These are phyloP conservation scores for Priapulus caudatus DNA, from an alignment of 2,888 invertebrate genomes.

Conservation along the genomic window DNA sequence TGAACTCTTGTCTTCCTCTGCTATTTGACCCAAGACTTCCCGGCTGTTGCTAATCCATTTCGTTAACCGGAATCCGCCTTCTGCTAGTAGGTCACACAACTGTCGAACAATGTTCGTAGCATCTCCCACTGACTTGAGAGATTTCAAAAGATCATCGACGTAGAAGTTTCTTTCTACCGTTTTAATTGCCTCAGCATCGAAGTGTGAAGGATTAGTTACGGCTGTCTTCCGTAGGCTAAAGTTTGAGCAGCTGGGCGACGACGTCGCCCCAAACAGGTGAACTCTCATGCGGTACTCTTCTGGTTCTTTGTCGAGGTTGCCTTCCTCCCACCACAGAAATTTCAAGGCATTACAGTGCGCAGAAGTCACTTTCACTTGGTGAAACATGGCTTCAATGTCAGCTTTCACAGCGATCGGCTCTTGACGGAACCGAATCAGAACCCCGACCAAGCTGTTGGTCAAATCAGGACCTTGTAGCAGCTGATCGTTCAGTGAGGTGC, in stretches of 20 bases:
- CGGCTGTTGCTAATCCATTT: too few relatives aligned
- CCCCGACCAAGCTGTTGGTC: neutral
- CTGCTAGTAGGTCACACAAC: too few relatives aligned
- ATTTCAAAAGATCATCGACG: too few relatives aligned
- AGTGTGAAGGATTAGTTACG: too few relatives aligned
- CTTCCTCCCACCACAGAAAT: slow-evolving; percentile 16
- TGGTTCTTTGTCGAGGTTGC: slow-evolving; percentile 6
- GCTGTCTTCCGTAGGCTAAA: too few relatives aligned
- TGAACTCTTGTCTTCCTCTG: too few relatives aligned
- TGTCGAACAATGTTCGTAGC: too few relatives aligned
- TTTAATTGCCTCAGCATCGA: too few relatives aligned
- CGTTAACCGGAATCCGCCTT: too few relatives aligned
- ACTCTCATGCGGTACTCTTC: slow-evolving; percentile 10
- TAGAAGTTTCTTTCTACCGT: too few relatives aligned
- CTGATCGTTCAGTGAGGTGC: neutral
- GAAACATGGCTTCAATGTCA: neutral
- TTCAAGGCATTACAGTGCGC: slow-evolving; percentile 2
- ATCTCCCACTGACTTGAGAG: too few relatives aligned
- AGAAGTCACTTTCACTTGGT: neutral
- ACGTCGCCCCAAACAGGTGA: slow-evolving; percentile 17
- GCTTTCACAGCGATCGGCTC: neutral
- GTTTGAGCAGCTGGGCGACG: slow-evolving; percentile 16
- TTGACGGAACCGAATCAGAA: neutral
- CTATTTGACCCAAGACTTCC: too few relatives aligned
- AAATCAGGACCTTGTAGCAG: neutral